A percentile compares a stretch with the other conserved stretches of the same genome.
Conservation (phyloP, 2,797 vertebrate species). For the Syngnathus rostellatus region DNA sequence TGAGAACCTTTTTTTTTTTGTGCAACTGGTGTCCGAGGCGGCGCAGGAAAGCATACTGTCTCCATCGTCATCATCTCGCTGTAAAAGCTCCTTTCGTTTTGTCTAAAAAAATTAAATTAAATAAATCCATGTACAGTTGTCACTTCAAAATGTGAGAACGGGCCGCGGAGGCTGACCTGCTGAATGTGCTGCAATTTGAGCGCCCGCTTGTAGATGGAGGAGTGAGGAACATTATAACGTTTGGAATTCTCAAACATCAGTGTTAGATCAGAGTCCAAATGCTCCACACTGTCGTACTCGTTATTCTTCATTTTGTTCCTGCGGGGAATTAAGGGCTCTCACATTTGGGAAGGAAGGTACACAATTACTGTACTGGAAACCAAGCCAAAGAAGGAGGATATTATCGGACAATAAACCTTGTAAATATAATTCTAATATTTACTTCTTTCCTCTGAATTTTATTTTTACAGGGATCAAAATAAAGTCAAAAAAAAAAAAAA, state of each 20-base stretch:
- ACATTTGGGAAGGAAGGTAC: conserved; percentile 53
- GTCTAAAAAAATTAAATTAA: conserved; percentile 55
- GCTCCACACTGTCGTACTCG: conserved; percentile 91
- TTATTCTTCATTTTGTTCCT: conserved; percentile 95
- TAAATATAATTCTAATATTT: background rate
- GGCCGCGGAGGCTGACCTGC: conserved; percentile 73
- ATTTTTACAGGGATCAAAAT: background rate
- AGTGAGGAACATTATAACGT: conserved; percentile 92
- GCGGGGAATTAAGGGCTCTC: conserved; percentile 35
- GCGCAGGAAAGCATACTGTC: conserved; percentile 97
- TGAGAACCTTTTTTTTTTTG: conserved; percentile 90
- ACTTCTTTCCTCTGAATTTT: background rate
- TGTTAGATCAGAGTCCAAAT: conserved; percentile 87
- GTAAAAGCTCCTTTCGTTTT: conserved; percentile 90
- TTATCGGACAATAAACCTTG: background rate
- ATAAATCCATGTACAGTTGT: background rate
- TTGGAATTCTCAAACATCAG: conserved; percentile 98
- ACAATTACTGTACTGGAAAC: conserved; percentile 50
- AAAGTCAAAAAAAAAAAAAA: background rate
- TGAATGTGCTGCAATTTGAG: conserved; percentile 94
- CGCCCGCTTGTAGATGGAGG: conserved; percentile 92
- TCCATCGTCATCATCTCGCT: conserved; percentile 89
- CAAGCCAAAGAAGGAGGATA: conserved; percentile 22
- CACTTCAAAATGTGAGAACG: background rate
- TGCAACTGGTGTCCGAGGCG: conserved; percentile 87